Evolutionary conservation across 2,888 invertebrate genomes (phyloP).

Genomic region (Leptothorax acervorum): DNA sequence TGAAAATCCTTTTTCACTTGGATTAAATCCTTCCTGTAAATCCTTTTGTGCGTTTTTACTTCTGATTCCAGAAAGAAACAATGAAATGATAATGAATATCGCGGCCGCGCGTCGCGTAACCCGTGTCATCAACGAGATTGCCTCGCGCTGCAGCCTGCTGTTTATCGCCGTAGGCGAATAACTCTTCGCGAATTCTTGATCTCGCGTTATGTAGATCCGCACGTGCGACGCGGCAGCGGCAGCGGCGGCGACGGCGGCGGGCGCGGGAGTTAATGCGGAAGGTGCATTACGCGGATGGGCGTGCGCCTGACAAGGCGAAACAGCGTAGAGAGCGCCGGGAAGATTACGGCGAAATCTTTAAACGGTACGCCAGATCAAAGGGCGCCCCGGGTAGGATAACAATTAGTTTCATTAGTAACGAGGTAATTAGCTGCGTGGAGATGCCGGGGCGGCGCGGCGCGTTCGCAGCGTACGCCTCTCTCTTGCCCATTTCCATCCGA

Average conservation of each 20-base stretch:
- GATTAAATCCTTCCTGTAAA: not conserved
- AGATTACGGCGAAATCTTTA: slow-evolving; percentile 71
- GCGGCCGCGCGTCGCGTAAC: not conserved
- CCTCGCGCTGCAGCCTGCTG: not conserved
- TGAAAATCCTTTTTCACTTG: not conserved
- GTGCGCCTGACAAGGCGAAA: slow-evolving; percentile 59
- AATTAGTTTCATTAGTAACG: slow-evolving; percentile 77
- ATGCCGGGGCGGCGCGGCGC: slow-evolving; percentile 36
- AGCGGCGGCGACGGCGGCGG: too few species aligned
- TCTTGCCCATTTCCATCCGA: slow-evolving; percentile 4
- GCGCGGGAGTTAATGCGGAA: slow-evolving; percentile 3
- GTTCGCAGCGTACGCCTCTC: not conserved
- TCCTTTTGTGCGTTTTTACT: too few species aligned
- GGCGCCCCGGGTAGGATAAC: slow-evolving; percentile 67
- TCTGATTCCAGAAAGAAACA: not conserved
- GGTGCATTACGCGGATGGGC: slow-evolving; percentile 43
- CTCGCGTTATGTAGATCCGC: not conserved
- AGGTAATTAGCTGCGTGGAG: slow-evolving; percentile 75
- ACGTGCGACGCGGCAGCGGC: not conserved
- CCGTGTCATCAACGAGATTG: too few species aligned
- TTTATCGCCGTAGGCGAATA: not conserved
- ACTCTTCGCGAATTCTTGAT: not conserved
- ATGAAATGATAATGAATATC: not conserved
- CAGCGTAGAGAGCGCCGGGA: not conserved
- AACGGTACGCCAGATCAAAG: slow-evolving; percentile 72